Evolutionary conservation across 2,797 vertebrate species (phyloP).

Genomic region (Chromobotia macracanthus): DNA sequence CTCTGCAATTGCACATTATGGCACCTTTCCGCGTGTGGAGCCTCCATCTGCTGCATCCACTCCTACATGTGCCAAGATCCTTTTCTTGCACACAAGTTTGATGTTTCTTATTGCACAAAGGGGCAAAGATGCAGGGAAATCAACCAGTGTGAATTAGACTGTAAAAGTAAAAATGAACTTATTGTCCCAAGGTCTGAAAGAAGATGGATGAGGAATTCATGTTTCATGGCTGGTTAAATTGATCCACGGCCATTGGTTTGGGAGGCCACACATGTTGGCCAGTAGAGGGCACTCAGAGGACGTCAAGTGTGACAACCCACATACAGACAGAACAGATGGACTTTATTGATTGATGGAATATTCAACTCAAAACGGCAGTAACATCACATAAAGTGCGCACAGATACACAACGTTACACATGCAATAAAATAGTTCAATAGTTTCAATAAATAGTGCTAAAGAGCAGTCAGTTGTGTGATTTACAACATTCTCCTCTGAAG

Average conservation of each 20-base stretch:
- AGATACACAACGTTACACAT: constrained; percentile 17
- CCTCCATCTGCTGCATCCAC: constrained; percentile 72
- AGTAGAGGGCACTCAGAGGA: constrained; percentile 18
- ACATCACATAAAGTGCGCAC: not conserved
- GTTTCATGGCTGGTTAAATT: constrained; percentile 28
- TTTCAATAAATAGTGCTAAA: constrained; percentile 1
- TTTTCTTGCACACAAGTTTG: constrained; percentile 33
- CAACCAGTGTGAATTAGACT: constrained; percentile 24
- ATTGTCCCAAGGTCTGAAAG: constrained; percentile 19
- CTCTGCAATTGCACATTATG: constrained; percentile 57
- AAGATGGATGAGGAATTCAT: constrained; percentile 39
- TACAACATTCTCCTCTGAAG: not conserved
- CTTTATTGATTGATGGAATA: constrained; percentile 31
- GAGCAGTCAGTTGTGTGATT: not conserved
- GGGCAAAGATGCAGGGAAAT: not conserved
- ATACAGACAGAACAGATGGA: constrained; percentile 9
- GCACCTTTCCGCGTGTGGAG: constrained; percentile 64
- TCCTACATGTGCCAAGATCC: constrained; percentile 40
- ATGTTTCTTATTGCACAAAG: not conserved
- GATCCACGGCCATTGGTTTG: not conserved
- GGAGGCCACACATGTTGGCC: not conserved
- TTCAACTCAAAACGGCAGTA: not conserved
- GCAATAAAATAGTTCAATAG: not conserved
- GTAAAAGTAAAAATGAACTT: constrained; percentile 28
- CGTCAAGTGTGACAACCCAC: not conserved